Evolutionary conservation across 2,888 invertebrate species (phyloP).

Genomic region (Papilio elwesi): DNA sequence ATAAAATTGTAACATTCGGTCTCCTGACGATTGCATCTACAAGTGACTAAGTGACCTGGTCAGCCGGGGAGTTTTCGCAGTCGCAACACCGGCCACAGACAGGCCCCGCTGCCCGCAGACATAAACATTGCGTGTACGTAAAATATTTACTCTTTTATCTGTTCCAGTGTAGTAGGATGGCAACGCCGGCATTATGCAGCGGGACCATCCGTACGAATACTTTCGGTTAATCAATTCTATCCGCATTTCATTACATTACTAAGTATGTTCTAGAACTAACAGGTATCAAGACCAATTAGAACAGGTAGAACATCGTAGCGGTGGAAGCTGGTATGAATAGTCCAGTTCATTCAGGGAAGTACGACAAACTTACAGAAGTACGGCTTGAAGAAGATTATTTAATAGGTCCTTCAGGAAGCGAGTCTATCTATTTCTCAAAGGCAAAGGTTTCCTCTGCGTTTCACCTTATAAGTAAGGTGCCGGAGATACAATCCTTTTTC

Average conservation of each 20-base stretch:
- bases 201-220: neutral
- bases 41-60: conserved; percentile 34
- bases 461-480: too few species aligned
- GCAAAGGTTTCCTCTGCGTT: too few species aligned
- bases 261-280: neutral
- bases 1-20: neutral
- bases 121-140: conserved; percentile 32
- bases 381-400: too few species aligned
- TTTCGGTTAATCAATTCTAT: neutral
- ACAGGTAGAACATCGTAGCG: too few species aligned
- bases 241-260: too few species aligned
- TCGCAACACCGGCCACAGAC: conserved; percentile 27
- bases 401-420: too few species aligned
- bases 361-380: too few species aligned
- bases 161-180: conserved; percentile 18
- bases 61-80: conserved; percentile 35
- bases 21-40: conserved; percentile 26
- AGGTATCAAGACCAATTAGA: too few species aligned
- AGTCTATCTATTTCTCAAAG: too few species aligned
- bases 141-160: conserved; percentile 39
- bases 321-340: too few species aligned
- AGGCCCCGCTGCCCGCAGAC: conserved; percentile 14
- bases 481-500: too few species aligned
- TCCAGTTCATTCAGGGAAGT: too few species aligned
- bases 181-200: neutral